These are phyloP conservation scores for Indri indri DNA, from an alignment of 2,113 vertebrate genomes.

Conservation along the genomic window DNA sequence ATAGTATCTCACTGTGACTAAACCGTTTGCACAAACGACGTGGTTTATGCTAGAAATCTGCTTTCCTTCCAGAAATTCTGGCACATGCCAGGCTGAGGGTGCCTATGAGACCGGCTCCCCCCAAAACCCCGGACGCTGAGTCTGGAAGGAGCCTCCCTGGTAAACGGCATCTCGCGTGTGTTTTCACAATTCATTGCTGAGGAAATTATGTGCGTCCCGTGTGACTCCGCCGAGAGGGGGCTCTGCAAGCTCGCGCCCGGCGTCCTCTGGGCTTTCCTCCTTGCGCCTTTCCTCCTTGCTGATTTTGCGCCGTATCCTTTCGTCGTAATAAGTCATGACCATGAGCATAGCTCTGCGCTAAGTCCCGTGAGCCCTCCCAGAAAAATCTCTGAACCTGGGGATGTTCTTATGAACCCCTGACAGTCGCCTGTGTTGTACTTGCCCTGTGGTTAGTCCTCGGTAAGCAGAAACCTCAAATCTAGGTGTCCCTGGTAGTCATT, in stretches of 20 bases:
- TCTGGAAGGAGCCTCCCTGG: neutral
- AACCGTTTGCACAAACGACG: neutral
- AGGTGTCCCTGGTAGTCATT: rapidly evolving
- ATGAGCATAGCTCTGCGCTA: neutral
- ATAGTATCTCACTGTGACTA: neutral
- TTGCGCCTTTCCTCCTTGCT: neutral
- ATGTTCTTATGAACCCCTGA: neutral
- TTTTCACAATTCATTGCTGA: neutral
- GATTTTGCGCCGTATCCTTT: neutral
- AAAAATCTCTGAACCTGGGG: neutral
- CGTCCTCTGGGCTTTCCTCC: neutral
- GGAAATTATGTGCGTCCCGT: rapidly evolving
- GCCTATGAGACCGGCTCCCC: neutral
- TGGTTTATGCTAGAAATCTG: neutral
- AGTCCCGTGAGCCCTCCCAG: neutral
- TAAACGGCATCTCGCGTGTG: rapidly evolving
- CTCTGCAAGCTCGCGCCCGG: neutral
- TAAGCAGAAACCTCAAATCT: neutral
- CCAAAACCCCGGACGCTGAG: neutral
- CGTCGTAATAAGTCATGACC: neutral
- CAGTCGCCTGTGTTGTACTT: no score
- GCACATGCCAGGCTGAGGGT: neutral
- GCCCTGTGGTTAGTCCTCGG: neutral
- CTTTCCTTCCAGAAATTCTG: neutral
- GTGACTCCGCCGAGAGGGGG: neutral